phyloP scores from a whole-genome alignment of 2,113 vertebrate species.

The Gobius niger region DNA sequence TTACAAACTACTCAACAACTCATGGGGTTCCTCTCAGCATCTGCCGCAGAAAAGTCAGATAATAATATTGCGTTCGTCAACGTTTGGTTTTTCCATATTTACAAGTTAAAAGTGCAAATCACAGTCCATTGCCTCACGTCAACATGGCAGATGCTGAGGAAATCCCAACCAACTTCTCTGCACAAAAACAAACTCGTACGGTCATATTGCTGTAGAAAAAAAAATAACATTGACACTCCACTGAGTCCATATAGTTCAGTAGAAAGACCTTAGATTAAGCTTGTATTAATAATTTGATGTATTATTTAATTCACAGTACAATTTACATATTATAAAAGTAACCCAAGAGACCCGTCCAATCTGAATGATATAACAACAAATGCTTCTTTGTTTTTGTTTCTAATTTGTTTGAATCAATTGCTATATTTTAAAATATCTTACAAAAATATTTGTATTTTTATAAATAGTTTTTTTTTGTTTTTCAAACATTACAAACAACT shows the following conservation, averaged over 20 bases:
- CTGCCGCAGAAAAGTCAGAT: background rate
- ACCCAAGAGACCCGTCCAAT: background rate
- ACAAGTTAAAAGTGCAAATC: slow-evolving; percentile 8
- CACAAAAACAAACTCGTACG: slow-evolving; percentile 41
- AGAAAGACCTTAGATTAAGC: background rate
- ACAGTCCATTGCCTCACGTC: slow-evolving; percentile 12
- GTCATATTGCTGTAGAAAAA: background rate
- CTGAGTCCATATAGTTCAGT: background rate
- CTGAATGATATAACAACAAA: background rate
- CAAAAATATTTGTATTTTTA: background rate
- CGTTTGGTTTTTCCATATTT: slow-evolving; percentile 15
- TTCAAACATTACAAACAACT: background rate
- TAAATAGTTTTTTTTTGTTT: background rate
- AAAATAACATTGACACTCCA: background rate
- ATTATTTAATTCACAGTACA: slow-evolving; percentile 1
- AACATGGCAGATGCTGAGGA: slow-evolving; percentile 2
- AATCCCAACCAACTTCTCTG: slow-evolving; percentile 8
- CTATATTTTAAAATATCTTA: background rate
- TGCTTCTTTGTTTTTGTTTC: background rate
- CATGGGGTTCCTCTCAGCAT: slow-evolving; percentile 17
- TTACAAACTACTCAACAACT: background rate
- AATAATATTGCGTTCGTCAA: background rate
- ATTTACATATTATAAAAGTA: background rate
- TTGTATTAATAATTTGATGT: background rate
- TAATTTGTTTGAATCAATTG: background rate